Evolutionary conservation across 2,888 invertebrate genomes (phyloP).

Genomic region (Volucella inflata): DNA sequence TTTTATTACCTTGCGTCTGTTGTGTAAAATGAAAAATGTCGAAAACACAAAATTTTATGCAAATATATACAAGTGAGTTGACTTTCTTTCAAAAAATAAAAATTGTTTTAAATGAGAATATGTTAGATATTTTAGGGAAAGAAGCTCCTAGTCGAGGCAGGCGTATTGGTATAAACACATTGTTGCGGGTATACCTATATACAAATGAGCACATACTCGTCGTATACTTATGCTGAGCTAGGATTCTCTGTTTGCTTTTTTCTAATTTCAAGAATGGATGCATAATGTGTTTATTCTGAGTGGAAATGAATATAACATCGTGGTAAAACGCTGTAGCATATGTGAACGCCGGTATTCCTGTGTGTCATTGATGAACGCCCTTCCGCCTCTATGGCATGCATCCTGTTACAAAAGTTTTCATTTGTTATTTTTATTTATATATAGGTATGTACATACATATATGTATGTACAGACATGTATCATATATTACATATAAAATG

Average conservation of each 20-base stretch:
- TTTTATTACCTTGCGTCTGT: conserved; percentile 27
- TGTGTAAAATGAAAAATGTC: conserved; percentile 20
- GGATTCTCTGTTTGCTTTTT: conserved; percentile 10
- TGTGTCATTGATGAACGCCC: conserved; percentile 9
- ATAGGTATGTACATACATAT: too few species aligned
- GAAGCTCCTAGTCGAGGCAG: background rate
- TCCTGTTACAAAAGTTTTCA: conserved; percentile 42
- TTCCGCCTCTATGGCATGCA: conserved; percentile 16
- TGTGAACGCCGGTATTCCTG: conserved; percentile 13
- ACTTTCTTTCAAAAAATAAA: conserved; percentile 10
- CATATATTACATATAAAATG: background rate
- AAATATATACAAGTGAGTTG: conserved; percentile 36
- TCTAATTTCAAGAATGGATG: conserved; percentile 57
- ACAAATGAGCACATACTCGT: too few species aligned
- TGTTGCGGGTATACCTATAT: too few species aligned
- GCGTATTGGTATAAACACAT: background rate
- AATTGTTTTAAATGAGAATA: background rate
- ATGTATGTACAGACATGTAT: too few species aligned
- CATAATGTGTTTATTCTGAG: conserved; percentile 50
- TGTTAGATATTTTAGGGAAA: background rate
- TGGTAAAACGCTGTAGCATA: conserved; percentile 24
- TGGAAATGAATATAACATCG: conserved; percentile 64
- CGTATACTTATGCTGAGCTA: background rate
- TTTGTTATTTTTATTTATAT: conserved; percentile 18
- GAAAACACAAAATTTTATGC: conserved; percentile 50